These are phyloP conservation scores for Glyphotaelius pellucidus DNA, from an alignment of 2,888 invertebrate species.

Conservation along the genomic window DNA sequence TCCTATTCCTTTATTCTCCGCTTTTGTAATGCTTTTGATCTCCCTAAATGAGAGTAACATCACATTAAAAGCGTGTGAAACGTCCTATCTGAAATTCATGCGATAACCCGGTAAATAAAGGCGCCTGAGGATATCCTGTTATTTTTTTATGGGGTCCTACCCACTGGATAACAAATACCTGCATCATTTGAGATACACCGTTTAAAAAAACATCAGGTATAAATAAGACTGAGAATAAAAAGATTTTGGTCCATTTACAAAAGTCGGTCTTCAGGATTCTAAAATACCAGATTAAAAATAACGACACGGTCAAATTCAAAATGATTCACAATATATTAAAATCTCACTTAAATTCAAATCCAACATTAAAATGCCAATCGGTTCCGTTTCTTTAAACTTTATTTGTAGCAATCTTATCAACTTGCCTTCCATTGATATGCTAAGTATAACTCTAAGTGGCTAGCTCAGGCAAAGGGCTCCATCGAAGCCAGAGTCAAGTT, in stretches of 20 bases:
- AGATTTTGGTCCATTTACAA: background rate
- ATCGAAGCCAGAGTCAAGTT: no score
- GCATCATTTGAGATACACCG: background rate
- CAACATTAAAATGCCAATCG: no score
- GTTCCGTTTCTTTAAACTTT: no score
- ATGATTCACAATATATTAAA: background rate
- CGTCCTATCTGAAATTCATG: slow-evolving; percentile 39
- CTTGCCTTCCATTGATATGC: no score
- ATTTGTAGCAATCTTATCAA: no score
- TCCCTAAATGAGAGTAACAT: slow-evolving; percentile 10
- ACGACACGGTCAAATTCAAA: background rate
- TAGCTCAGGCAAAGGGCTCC: no score
- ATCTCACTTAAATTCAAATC: no score
- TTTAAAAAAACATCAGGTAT: slow-evolving; percentile 33
- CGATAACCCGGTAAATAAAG: slow-evolving; percentile 28
- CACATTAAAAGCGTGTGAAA: slow-evolving; percentile 49
- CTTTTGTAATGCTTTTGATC: background rate
- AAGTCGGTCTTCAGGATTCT: background rate
- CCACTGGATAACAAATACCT: slow-evolving; percentile 10
- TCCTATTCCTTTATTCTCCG: slow-evolving; percentile 27
- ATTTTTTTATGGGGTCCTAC: slow-evolving; percentile 3
- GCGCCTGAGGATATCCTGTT: slow-evolving; percentile 46
- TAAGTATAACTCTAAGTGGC: no score
- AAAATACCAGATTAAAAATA: background rate
- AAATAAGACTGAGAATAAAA: slow-evolving; percentile 13